Percentiles rank a stretch among this genome's conserved stretches.
Conservation (phyloP, 2,888 invertebrate genomes). For the Plagodis dolabraria region DNA sequence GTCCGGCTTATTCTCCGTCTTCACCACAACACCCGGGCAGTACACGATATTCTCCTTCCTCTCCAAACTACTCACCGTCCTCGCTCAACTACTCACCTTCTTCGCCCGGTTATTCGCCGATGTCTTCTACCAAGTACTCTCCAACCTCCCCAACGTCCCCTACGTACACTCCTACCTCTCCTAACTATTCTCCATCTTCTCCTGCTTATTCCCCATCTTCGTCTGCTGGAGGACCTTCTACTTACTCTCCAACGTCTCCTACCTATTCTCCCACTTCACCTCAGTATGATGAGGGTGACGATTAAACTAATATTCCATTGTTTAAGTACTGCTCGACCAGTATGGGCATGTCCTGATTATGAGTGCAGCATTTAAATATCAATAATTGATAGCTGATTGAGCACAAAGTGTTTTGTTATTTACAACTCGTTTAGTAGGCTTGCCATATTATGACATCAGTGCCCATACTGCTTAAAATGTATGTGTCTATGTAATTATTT, state of each 20-base stretch:
- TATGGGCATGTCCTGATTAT: not conserved
- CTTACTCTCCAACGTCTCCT: conserved; percentile 75
- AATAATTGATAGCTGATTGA: too few species aligned
- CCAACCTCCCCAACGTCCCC: conserved; percentile 92
- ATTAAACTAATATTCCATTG: conserved; percentile 49
- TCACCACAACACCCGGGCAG: conserved; percentile 90
- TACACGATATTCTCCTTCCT: conserved; percentile 89
- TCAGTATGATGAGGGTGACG: conserved; percentile 84
- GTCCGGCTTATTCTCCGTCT: conserved; percentile 89
- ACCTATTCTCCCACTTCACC: conserved; percentile 87
- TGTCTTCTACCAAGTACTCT: conserved; percentile 92
- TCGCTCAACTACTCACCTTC: conserved; percentile 91
- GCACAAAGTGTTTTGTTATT: too few species aligned
- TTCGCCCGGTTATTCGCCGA: conserved; percentile 91
- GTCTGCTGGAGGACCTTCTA: conserved; percentile 87
- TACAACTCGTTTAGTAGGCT: too few species aligned
- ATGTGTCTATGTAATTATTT: not conserved
- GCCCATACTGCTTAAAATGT: not conserved
- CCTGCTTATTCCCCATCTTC: conserved; percentile 91
- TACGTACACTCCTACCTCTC: conserved; percentile 91
- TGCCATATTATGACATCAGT: not conserved
- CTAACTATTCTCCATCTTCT: conserved; percentile 91
- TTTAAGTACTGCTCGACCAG: not conserved
- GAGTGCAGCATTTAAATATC: too few species aligned
- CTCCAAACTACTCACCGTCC: conserved; percentile 89